Conservation (phyloP, 2,888 invertebrate genomes). For the Unio pictorum region DNA sequence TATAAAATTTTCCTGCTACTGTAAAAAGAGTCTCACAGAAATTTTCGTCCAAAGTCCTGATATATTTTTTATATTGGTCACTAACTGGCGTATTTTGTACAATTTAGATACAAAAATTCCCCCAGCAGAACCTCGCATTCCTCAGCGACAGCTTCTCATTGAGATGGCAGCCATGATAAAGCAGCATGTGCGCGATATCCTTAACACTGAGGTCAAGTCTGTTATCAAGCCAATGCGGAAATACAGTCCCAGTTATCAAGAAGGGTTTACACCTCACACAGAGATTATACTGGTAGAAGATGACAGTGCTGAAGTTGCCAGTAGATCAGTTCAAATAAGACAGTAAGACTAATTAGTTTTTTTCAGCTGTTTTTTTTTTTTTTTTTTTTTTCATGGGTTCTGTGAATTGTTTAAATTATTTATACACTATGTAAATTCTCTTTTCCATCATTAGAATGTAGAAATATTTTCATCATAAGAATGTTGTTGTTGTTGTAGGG, state of each 20-base stretch:
- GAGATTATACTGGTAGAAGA: slow-evolving; percentile 68
- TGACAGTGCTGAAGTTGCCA: slow-evolving; percentile 43
- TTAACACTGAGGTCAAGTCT: slow-evolving; percentile 63
- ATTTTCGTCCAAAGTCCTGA: too few relatives aligned
- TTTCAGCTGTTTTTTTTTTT: neutral
- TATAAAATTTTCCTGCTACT: too few relatives aligned
- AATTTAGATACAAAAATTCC: slow-evolving; percentile 53
- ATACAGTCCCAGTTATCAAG: slow-evolving; percentile 51
- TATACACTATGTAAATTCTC: neutral
- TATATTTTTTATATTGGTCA: neutral
- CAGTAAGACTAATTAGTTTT: slow-evolving; percentile 37
- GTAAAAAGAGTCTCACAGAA: too few relatives aligned
- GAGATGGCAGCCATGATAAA: slow-evolving; percentile 70
- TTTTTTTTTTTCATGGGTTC: neutral
- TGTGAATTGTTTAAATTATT: neutral
- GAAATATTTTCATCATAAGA: too few relatives aligned
- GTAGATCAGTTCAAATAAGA: slow-evolving; percentile 32
- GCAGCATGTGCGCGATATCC: slow-evolving; percentile 57
- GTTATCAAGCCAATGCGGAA: slow-evolving; percentile 63
- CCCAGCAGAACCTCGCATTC: slow-evolving; percentile 59
- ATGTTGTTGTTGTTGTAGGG: too few relatives aligned
- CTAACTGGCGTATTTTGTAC: neutral
- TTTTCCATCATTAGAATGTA: too few relatives aligned
- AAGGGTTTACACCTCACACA: slow-evolving; percentile 54
- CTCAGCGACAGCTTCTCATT: slow-evolving; percentile 65